Percentiles rank a stretch among this genome's conserved stretches.
These are phyloP conservation scores for Pollenia amentaria DNA, from an alignment of 2,888 invertebrate genomes.

Conservation along the genomic window DNA sequence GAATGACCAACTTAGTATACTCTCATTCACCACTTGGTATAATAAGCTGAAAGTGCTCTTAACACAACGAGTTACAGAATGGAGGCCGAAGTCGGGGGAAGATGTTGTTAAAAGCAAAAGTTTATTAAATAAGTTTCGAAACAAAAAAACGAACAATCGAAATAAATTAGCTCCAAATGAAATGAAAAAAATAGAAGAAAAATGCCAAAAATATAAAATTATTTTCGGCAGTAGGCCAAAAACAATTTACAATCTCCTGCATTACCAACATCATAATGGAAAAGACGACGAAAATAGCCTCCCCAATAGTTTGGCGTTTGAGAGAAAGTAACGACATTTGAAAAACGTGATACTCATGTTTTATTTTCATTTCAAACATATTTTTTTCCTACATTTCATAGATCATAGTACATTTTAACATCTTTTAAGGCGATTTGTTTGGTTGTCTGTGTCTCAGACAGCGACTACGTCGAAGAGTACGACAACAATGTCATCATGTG, in stretches of 20 bases:
- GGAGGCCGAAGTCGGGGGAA: background rate
- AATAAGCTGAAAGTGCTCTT: background rate
- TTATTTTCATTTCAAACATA: background rate
- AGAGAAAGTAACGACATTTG: conserved; percentile 72
- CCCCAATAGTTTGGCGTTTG: conserved; percentile 44
- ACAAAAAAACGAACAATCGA: background rate
- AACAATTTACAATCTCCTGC: conserved; percentile 21
- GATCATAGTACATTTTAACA: background rate
- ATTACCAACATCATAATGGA: conserved; percentile 40
- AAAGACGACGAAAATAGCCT: background rate
- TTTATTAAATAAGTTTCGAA: conserved; percentile 30
- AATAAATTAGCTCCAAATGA: conserved; percentile 47
- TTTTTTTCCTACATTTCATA: background rate
- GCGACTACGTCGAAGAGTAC: background rate
- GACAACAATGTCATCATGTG: conserved; percentile 3
- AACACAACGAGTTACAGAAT: background rate
- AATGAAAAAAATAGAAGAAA: conserved; percentile 4
- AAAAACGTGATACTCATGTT: conserved; percentile 63
- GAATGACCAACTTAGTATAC: no score
- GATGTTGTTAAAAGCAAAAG: conserved; percentile 51
- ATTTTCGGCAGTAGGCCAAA: conserved; percentile 40
- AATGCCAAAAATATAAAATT: conserved; percentile 49
- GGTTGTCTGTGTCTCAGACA: conserved; percentile 42
- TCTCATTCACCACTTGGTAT: no score
- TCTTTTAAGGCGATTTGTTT: conserved; percentile 11